Conservation (phyloP, 1,140 invertebrate species). For the Camponotus floridanus region DNA sequence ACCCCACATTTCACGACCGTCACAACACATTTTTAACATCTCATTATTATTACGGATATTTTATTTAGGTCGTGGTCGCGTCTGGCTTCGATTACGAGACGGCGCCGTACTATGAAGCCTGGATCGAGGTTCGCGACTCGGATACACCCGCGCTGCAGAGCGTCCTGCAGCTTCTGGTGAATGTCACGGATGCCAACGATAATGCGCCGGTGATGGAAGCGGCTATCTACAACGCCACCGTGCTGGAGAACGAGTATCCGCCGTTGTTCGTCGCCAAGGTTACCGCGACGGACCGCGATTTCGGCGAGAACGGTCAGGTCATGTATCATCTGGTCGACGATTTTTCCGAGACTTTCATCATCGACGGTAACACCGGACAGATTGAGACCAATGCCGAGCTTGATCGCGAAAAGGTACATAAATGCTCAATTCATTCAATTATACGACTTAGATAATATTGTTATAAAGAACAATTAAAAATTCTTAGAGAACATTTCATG, state of each 20-base stretch:
- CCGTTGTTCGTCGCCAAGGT: constrained; percentile 92
- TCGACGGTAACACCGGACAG: constrained; percentile 93
- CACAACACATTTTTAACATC: background rate
- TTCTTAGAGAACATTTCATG: background rate
- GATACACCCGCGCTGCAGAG: constrained; percentile 93
- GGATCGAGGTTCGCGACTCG: constrained; percentile 96
- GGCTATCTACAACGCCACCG: constrained; percentile 93
- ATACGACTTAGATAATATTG: background rate
- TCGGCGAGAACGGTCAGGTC: constrained; percentile 94
- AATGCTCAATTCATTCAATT: background rate
- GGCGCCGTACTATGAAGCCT: constrained; percentile 94
- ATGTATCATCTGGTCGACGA: constrained; percentile 92
- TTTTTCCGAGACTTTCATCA: constrained; percentile 92
- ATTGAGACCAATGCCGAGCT: constrained; percentile 94
- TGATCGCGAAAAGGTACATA: constrained; percentile 92
- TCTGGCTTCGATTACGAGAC: constrained; percentile 96
- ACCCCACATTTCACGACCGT: too few relatives aligned
- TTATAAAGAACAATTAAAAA: background rate
- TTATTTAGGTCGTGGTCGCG: constrained; percentile 88
- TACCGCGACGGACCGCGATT: constrained; percentile 94
- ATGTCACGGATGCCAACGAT: constrained; percentile 97
- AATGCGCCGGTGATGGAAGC: constrained; percentile 94
- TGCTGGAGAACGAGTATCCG: constrained; percentile 94
- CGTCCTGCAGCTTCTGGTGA: constrained; percentile 92
- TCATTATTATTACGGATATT: background rate